Evolutionary conservation across 2,797 vertebrate species (phyloP).

Genomic region (Tauraco hartlaubi): DNA sequence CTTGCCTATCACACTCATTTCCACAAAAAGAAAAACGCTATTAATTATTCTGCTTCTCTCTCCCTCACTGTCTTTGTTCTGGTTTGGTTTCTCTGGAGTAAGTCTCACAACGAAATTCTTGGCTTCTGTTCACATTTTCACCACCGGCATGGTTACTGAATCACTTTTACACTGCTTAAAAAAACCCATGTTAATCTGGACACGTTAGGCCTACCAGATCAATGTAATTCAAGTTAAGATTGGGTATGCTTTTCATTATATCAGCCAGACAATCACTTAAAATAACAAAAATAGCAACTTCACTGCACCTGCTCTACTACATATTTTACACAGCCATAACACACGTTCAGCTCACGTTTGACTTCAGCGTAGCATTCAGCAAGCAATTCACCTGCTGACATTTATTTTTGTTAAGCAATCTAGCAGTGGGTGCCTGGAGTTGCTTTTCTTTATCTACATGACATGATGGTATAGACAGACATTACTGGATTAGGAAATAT

Average conservation of each 20-base stretch:
- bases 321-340: not conserved
- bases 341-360: not conserved
- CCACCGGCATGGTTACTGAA: not conserved
- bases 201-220: not conserved
- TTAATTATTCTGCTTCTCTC: not conserved
- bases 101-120: not conserved
- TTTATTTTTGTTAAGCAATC: conserved; percentile 60
- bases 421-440: conserved; percentile 27
- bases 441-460: conserved; percentile 46
- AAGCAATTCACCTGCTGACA: conserved; percentile 46
- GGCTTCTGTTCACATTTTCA: not conserved
- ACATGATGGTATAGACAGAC: conserved; percentile 39
- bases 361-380: conserved; percentile 32
- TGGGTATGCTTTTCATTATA: conserved; percentile 18
- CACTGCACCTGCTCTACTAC: conserved; percentile 51
- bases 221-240: conserved; percentile 56
- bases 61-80: not conserved
- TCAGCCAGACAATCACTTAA: conserved; percentile 55
- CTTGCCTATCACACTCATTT: not conserved
- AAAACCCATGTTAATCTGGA: not conserved
- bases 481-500: conserved; percentile 66
- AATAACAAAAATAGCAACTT: conserved; percentile 67
- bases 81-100: not conserved
- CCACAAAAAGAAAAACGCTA: not conserved
- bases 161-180: conserved; percentile 36